A percentile compares a stretch with the other conserved stretches of the same genome.
These are phyloP conservation scores for Limenitis camilla DNA, from an alignment of 2,888 invertebrate species.

Conservation along the genomic window DNA sequence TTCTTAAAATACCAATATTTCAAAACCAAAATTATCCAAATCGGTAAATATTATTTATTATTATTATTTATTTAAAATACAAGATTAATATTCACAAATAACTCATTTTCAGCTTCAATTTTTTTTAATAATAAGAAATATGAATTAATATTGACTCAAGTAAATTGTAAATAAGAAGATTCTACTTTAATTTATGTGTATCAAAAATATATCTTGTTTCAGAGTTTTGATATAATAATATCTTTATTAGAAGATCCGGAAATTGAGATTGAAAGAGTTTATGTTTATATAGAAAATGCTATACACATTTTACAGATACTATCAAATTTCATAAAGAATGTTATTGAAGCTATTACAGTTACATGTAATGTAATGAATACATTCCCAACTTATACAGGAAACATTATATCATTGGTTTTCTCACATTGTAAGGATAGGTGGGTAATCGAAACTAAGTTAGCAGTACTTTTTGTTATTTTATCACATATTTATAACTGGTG, in stretches of 20 bases:
- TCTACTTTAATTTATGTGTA: background rate
- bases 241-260: conserved; percentile 32
- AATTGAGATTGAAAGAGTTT: conserved; percentile 30
- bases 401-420: conserved; percentile 56
- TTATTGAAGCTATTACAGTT: conserved; percentile 40
- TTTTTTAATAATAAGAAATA: background rate
- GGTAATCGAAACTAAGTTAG: conserved; percentile 10
- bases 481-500: background rate
- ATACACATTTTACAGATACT: conserved; percentile 42
- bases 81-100: too few relatives aligned
- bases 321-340: conserved; percentile 40
- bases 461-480: background rate
- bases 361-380: conserved; percentile 37
- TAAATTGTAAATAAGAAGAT: too few relatives aligned
- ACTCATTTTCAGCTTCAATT: background rate
- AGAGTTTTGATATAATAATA: conserved; percentile 43
- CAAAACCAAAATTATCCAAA: too few relatives aligned
- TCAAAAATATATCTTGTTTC: conserved; percentile 26
- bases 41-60: too few relatives aligned
- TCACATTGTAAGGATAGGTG: conserved; percentile 70
- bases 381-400: conserved; percentile 46
- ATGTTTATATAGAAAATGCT: conserved; percentile 42
- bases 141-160: too few relatives aligned
- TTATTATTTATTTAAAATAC: too few relatives aligned
- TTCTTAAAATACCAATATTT: too few relatives aligned